These are phyloP conservation scores for Plebejus anna DNA, from an alignment of 2,888 invertebrate genomes.

Conservation along the genomic window DNA sequence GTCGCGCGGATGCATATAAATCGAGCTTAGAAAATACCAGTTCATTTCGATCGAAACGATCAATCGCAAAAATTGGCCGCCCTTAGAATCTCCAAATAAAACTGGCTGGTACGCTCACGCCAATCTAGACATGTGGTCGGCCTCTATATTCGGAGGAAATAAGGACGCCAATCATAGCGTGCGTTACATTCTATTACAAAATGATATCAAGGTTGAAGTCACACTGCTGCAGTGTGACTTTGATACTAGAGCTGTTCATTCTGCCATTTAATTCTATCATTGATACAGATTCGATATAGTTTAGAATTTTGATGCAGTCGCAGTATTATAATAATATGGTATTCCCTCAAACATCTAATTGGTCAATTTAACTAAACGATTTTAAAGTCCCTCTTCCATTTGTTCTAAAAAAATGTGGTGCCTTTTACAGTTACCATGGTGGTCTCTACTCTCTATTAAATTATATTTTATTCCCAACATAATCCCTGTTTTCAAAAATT, in stretches of 20 bases:
- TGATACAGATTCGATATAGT: neutral
- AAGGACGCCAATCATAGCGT: neutral
- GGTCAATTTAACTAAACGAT: too few relatives aligned
- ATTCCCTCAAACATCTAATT: too few relatives aligned
- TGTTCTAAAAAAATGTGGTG: too few relatives aligned
- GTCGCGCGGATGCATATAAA: too few relatives aligned
- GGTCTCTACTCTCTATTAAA: neutral
- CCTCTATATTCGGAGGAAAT: constrained; percentile 8
- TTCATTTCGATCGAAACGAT: too few relatives aligned
- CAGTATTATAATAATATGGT: too few relatives aligned
- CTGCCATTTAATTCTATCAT: neutral
- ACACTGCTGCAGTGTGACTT: neutral
- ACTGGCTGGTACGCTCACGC: neutral
- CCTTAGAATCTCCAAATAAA: neutral
- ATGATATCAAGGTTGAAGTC: constrained; percentile 10
- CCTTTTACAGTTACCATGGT: too few relatives aligned
- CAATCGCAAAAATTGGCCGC: too few relatives aligned
- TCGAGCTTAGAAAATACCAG: too few relatives aligned
- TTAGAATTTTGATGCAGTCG: too few relatives aligned
- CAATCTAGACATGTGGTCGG: neutral
- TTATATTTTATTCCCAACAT: neutral
- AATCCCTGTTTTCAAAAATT: neutral
- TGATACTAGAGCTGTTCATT: neutral
- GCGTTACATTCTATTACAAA: neutral
- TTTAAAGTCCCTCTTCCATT: too few relatives aligned